These are phyloP conservation scores for Myrmecobius fasciatus DNA, from an alignment of 2,113 vertebrate genomes.

Conservation along the genomic window DNA sequence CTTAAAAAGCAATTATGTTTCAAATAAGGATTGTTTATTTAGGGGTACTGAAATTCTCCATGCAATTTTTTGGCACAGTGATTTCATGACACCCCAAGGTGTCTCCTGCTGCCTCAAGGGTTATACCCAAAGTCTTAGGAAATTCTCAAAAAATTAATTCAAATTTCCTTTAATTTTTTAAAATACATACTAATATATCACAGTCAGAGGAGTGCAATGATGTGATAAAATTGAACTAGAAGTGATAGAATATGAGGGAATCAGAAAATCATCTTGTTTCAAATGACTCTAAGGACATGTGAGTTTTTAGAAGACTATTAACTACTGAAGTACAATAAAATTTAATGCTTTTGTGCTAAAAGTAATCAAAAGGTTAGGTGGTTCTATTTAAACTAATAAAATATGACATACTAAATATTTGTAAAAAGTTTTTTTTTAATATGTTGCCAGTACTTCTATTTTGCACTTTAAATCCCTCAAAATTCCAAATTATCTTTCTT, in stretches of 20 bases:
- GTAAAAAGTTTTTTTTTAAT: not conserved
- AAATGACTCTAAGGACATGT: constrained; percentile 23
- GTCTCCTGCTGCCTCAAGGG: not conserved
- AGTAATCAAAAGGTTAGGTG: not conserved
- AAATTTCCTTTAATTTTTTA: constrained; percentile 28
- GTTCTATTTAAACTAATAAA: not conserved
- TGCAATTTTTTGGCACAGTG: not conserved
- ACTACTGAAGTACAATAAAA: constrained; percentile 3
- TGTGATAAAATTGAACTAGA: constrained; percentile 17
- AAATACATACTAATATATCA: constrained; percentile 29
- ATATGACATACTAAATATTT: not conserved
- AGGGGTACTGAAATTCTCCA: not conserved
- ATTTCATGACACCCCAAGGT: not conserved
- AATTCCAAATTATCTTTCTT: not conserved
- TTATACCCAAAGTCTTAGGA: not conserved
- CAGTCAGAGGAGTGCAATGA: not conserved
- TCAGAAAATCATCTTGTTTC: constrained; percentile 14
- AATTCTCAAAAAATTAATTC: constrained; percentile 29
- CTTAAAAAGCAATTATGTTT: not conserved
- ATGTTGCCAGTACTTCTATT: not conserved
- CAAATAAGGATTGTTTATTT: not conserved
- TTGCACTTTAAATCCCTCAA: not conserved
- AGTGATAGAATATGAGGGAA: not conserved
- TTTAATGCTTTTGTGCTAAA: constrained; percentile 28
- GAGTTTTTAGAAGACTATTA: constrained; percentile 7